These are phyloP conservation scores for Acrobeloides nanus DNA, from an alignment of 2,888 invertebrate species.

Conservation along the genomic window DNA sequence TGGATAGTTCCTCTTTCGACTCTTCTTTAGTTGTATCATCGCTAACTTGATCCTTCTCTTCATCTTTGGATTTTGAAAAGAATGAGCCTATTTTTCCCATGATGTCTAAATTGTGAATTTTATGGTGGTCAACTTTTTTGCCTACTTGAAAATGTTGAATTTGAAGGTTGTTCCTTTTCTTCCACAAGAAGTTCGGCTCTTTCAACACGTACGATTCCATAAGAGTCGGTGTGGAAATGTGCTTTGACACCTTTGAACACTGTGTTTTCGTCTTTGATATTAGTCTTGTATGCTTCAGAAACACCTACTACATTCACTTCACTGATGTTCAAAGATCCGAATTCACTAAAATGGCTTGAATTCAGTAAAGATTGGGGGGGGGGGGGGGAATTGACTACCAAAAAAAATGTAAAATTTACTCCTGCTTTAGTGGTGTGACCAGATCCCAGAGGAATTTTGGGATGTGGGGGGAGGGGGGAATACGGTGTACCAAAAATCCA, in stretches of 20 bases:
- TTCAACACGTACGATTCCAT: conserved; percentile 73
- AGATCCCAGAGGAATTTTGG: too few relatives aligned
- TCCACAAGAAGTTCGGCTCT: conserved; percentile 42
- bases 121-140: not conserved
- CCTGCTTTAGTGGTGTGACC: too few relatives aligned
- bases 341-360: conserved; percentile 29
- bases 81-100: conserved; percentile 34
- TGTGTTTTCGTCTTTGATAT: conserved; percentile 57
- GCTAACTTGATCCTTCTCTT: conserved; percentile 60
- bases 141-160: conserved; percentile 22
- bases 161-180: conserved; percentile 16
- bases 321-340: conserved; percentile 70
- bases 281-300: conserved; percentile 65
- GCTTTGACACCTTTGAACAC: conserved; percentile 73
- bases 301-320: conserved; percentile 70
- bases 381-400: too few relatives aligned
- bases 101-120: conserved; percentile 20
- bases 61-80: conserved; percentile 17
- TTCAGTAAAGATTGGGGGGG: not conserved
- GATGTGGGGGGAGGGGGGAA: too few relatives aligned
- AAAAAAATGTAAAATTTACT: too few relatives aligned
- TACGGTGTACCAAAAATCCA: too few relatives aligned
- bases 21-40: conserved; percentile 10
- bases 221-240: conserved; percentile 88
- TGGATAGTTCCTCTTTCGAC: too few relatives aligned